Base-by-base conservation (phyloP, 1,140 invertebrate species). In the Ceratoteleas bidentatus region DNA sequence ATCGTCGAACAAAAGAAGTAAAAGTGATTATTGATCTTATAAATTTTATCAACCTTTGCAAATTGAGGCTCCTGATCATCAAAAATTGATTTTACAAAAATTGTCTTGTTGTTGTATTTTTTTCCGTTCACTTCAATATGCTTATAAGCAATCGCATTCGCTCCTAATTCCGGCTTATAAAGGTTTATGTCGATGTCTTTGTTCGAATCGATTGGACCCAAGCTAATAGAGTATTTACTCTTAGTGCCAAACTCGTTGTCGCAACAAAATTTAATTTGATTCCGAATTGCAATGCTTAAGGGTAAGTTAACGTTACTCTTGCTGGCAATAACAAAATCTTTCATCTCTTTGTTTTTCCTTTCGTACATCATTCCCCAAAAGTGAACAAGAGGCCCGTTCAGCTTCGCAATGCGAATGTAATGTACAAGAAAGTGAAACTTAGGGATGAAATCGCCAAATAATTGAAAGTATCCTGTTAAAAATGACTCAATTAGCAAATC, bases 81-180 rank as follows among this genome's bases (percentile, higher is more conserved):
- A 34, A 5, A 43, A 33, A 66, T 45, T 13, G 50, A 54, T 52
- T 66, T 66, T 24, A 66, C 16, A 54, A 66, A 43, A 32, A 66
- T 15, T 54, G 62, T 66, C 1, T 15, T n/a, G 9, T 36, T 11
- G 5, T 34, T n/a, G 45, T 69, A 69, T 38, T 52, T 33, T 56
- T 45, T 66, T 6, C 40, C 33, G 0, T 45, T 56, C 6, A 56
- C 13, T 66, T 40, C 49, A 65, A 56, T 47, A 66, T 66, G 56
- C 45, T 56, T 54, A 34, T 66, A 66, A 6, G 64, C 4, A 33
- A 43, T 52, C 33, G 15, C 15, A 34, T 54, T 40, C 45, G 8
- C 14, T 56, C 6, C 45, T 0, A 66, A 45, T 0, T 45, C 6
- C 11, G 52, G 64, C 11, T 45, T 33, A 16, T 56, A 45, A 1